phyloP scores from a whole-genome alignment of 2,888 invertebrate species.

The Allacma fusca region DNA sequence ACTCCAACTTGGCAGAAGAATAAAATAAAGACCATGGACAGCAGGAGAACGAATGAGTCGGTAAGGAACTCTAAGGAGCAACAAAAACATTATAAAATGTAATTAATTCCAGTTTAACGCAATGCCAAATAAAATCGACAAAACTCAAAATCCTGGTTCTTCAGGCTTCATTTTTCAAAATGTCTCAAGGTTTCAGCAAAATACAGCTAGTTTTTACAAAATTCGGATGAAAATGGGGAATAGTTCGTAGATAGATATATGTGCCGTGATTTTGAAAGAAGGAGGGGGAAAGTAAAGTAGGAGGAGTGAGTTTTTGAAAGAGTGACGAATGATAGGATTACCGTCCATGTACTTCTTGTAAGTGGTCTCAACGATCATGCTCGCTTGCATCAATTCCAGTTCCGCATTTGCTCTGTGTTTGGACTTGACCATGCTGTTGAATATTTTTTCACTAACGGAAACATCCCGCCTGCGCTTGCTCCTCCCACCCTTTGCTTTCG shows the following conservation, averaged over 20 bases:
- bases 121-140: no score
- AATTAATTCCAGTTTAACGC: not conserved
- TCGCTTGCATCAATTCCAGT: constrained; percentile 51
- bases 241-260: no score
- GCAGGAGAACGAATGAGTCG: constrained; percentile 65
- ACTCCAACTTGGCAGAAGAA: constrained; percentile 65
- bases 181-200: no score
- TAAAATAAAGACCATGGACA: constrained; percentile 64
- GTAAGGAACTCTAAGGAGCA: constrained; percentile 63
- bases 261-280: no score
- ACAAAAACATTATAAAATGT: not conserved
- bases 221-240: no score
- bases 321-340: constrained; percentile 12
- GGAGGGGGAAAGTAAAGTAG: no score
- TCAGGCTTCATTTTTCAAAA: no score
- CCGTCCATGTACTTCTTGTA: constrained; percentile 48
- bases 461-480: constrained; percentile 23
- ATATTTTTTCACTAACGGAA: constrained; percentile 54
- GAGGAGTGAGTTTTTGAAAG: no score
- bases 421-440: constrained; percentile 53
- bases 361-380: constrained; percentile 40
- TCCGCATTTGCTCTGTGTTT: constrained; percentile 49
- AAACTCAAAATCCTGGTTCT: constrained; percentile 33
- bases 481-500: constrained; percentile 23
- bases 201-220: no score